These are phyloP conservation scores for Pogonocichla stellata DNA, from an alignment of 2,113 vertebrate genomes.

Conservation along the genomic window DNA sequence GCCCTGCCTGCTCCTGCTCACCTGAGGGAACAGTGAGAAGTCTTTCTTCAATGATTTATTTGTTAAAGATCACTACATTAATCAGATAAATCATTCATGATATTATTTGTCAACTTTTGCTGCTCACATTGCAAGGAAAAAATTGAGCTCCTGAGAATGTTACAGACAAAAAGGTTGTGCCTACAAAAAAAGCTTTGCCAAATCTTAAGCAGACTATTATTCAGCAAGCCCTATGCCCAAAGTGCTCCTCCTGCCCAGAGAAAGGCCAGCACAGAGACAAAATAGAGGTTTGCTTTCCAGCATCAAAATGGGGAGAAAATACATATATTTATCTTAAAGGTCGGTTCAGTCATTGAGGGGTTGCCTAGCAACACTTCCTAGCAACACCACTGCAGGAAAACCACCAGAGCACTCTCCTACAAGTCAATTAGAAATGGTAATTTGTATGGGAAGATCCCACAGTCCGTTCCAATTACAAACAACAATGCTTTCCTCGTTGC, in stretches of 20 bases:
- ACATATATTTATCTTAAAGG: slow-evolving; percentile 69
- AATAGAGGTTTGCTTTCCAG: slow-evolving; percentile 36
- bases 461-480: background rate
- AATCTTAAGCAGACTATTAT: background rate
- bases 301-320: slow-evolving; percentile 46
- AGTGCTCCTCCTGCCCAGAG: background rate
- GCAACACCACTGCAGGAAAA: slow-evolving; percentile 55
- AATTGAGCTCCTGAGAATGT: background rate
- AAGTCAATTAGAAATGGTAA: slow-evolving; percentile 68
- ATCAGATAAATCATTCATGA: slow-evolving; percentile 36
- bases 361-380: slow-evolving; percentile 71
- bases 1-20: background rate
- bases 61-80: background rate
- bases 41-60: background rate
- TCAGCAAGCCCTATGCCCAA: background rate
- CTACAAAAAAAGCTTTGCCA: background rate
- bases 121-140: background rate
- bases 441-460: slow-evolving; percentile 46
- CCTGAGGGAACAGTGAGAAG: background rate
- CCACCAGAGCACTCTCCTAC: slow-evolving; percentile 14
- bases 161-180: background rate
- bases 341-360: slow-evolving; percentile 49
- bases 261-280: background rate
- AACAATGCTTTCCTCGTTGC: background rate
- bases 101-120: slow-evolving; percentile 10